Evolutionary conservation across 2,888 invertebrate species (phyloP).

Genomic region (Psylliodes chrysocephalus): DNA sequence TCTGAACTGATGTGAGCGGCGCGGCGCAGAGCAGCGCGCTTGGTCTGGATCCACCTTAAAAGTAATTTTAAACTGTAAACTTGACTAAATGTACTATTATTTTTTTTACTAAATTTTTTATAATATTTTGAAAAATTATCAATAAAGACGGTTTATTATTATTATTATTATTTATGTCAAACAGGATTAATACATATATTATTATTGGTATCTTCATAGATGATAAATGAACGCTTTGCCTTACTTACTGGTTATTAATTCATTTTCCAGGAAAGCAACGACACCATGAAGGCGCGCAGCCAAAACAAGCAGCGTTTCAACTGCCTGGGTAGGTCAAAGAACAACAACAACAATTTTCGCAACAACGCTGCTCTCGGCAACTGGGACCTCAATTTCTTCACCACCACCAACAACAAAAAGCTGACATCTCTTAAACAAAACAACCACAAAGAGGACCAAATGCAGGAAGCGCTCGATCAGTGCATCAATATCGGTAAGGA

Average conservation of each 20-base stretch:
- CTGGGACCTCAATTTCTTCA: constrained; percentile 68
- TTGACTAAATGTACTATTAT: too few species aligned
- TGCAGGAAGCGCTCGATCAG: constrained; percentile 24
- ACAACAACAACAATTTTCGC: constrained; percentile 35
- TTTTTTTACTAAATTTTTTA: too few species aligned
- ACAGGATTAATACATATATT: too few species aligned
- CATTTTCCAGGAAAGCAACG: constrained; percentile 47
- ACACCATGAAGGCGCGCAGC: constrained; percentile 39
- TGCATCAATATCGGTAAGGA: constrained; percentile 26
- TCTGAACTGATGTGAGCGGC: too few species aligned
- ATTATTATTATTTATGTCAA: too few species aligned
- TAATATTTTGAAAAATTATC: too few species aligned
- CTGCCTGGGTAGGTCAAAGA: constrained; percentile 18
- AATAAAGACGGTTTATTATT: too few species aligned
- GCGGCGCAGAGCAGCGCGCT: too few species aligned
- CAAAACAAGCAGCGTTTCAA: constrained; percentile 42
- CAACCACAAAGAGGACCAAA: not conserved
- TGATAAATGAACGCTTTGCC: too few species aligned
- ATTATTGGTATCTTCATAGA: too few species aligned
- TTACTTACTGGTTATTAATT: not conserved
- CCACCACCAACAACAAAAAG: constrained; percentile 50
- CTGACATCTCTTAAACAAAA: constrained; percentile 2
- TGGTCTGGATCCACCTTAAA: too few species aligned
- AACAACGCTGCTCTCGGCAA: constrained; percentile 65
- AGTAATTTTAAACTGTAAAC: too few species aligned